phyloP scores from a whole-genome alignment of 2,888 invertebrate genomes.

The Pandemis heparana region DNA sequence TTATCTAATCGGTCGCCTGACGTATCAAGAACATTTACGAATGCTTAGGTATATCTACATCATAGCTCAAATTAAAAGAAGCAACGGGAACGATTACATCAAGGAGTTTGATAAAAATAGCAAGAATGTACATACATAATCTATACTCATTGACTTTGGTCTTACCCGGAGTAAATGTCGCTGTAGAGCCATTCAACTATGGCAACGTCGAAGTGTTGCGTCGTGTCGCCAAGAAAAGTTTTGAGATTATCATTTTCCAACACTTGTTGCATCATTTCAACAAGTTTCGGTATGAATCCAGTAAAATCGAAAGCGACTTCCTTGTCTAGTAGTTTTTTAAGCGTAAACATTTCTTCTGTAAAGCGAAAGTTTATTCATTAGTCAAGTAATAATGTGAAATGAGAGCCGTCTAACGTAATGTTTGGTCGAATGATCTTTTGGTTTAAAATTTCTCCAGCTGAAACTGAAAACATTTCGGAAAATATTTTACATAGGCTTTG shows the following conservation, averaged over 20 bases:
- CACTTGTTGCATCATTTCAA: constrained; percentile 24
- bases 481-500: no score
- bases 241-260: constrained; percentile 52
- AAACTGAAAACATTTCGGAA: no score
- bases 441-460: no score
- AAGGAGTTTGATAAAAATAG: no score
- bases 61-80: no score
- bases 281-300: neutral
- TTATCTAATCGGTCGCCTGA: no score
- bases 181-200: constrained; percentile 67
- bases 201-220: constrained; percentile 58
- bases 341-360: neutral
- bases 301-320: neutral
- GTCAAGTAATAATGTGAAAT: neutral
- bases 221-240: constrained; percentile 55
- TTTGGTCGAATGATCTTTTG: no score
- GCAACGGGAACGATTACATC: no score
- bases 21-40: no score
- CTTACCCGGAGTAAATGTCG: neutral
- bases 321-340: neutral
- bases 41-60: no score
- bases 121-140: no score
- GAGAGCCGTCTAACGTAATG: no score
- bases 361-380: neutral
- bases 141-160: neutral